A percentile compares a stretch with the other conserved stretches of the same genome.
Conservation (phyloP, 2,113 vertebrate species). For the Apteryx mantelli region DNA sequence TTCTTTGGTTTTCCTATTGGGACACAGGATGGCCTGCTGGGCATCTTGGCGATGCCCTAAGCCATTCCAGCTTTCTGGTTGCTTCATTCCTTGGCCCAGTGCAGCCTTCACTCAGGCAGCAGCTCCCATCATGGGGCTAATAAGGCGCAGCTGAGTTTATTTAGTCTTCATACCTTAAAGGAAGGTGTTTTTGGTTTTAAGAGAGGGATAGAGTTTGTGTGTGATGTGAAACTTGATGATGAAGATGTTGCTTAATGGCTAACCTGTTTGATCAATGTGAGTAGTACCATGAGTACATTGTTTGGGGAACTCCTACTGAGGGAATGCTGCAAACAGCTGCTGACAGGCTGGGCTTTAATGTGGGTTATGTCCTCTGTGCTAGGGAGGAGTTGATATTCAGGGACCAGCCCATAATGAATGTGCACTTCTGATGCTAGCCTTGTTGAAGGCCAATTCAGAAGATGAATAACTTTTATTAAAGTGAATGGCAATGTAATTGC, state of each 20-base stretch:
- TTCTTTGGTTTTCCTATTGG: background rate
- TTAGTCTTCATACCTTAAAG: conserved; percentile 11
- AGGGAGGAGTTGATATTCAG: conserved; percentile 5
- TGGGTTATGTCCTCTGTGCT: background rate
- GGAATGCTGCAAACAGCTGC: conserved; percentile 25
- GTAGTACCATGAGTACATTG: background rate
- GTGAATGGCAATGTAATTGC: conserved; percentile 21
- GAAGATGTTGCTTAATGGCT: background rate
- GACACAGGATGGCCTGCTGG: background rate
- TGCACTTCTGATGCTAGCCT: background rate
- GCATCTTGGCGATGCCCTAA: background rate
- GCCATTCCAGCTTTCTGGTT: background rate
- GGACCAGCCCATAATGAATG: background rate
- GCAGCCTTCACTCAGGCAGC: background rate
- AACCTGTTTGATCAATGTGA: conserved; percentile 10
- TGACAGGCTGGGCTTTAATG: conserved; percentile 19
- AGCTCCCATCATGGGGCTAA: background rate
- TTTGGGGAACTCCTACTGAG: conserved; percentile 8
- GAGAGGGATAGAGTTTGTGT: background rate
- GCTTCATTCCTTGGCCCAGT: background rate
- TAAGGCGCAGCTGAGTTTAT: background rate
- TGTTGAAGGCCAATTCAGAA: conserved; percentile 8
- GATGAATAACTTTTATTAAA: conserved; percentile 35
- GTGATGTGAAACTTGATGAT: background rate
- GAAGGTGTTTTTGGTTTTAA: background rate